A percentile compares a stretch with the other conserved stretches of the same genome.
These are phyloP conservation scores for Gandaritis pyraliata DNA, from an alignment of 2,888 invertebrate species.

Conservation along the genomic window DNA sequence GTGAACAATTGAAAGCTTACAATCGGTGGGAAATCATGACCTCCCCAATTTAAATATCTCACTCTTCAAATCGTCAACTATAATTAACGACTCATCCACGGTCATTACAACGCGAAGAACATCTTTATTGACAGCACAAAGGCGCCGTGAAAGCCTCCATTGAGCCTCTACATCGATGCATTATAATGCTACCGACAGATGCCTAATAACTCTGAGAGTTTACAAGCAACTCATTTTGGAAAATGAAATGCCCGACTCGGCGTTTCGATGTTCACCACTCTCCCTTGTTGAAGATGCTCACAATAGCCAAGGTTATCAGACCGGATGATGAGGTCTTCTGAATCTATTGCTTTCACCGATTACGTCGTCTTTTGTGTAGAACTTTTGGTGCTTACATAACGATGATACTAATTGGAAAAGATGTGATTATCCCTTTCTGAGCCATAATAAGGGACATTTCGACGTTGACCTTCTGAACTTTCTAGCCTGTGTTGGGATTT, in stretches of 20 bases:
- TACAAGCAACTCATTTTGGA: slow-evolving; percentile 74
- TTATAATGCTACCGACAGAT: slow-evolving; percentile 68
- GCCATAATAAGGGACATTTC: slow-evolving; percentile 47
- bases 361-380: slow-evolving; percentile 67
- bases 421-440: slow-evolving; percentile 49
- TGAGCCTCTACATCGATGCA: slow-evolving; percentile 64
- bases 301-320: slow-evolving; percentile 81
- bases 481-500: slow-evolving; percentile 51
- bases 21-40: slow-evolving; percentile 46
- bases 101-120: slow-evolving; percentile 65
- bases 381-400: slow-evolving; percentile 63
- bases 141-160: slow-evolving; percentile 71
- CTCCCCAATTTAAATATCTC: slow-evolving; percentile 48
- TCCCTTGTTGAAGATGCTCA: slow-evolving; percentile 69
- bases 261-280: slow-evolving; percentile 64
- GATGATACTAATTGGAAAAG: slow-evolving; percentile 55
- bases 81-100: slow-evolving; percentile 63
- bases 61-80: slow-evolving; percentile 52
- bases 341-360: slow-evolving; percentile 78
- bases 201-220: slow-evolving; percentile 69
- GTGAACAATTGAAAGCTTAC: slow-evolving; percentile 41
- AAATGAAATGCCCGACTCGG: slow-evolving; percentile 71
- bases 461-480: slow-evolving; percentile 48
- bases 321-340: slow-evolving; percentile 78
- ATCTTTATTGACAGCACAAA: slow-evolving; percentile 76